phyloP scores from a whole-genome alignment of 2,113 vertebrate species.

The Nycticorax nycticorax region DNA sequence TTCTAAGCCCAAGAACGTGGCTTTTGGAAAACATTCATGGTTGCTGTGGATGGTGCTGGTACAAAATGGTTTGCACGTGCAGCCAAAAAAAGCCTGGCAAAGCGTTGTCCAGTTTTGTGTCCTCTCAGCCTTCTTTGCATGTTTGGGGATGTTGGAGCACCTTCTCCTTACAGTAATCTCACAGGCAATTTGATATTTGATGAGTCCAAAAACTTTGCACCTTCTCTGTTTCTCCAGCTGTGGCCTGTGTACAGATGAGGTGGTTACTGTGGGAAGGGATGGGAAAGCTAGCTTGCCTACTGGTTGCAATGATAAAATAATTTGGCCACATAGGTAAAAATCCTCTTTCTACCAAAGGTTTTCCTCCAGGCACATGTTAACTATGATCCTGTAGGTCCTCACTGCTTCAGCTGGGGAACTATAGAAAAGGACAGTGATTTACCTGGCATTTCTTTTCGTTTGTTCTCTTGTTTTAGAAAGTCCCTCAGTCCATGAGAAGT shows the following conservation, averaged over 20 bases:
- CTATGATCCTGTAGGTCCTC: background rate
- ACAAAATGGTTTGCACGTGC: background rate
- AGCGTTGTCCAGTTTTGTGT: background rate
- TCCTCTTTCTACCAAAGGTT: background rate
- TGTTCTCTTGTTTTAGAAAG: background rate
- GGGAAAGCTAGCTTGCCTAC: background rate
- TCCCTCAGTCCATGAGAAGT: background rate
- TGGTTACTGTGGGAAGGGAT: background rate
- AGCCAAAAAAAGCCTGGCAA: background rate
- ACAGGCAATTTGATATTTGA: background rate
- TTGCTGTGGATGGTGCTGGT: background rate
- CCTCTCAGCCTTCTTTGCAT: background rate
- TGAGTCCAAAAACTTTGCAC: background rate
- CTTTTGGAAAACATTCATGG: background rate
- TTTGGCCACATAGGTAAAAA: background rate
- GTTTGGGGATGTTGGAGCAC: background rate
- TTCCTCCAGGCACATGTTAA: background rate
- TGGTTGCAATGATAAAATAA: background rate
- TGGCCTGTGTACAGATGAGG: background rate
- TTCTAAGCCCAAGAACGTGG: background rate
- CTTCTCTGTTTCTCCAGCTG: background rate
- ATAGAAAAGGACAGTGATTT: background rate
- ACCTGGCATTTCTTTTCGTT: background rate
- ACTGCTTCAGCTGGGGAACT: background rate
- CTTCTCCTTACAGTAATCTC: background rate